Evolutionary conservation across 2,888 invertebrate species (phyloP).

Genomic region (Xestia rhomboidea): DNA sequence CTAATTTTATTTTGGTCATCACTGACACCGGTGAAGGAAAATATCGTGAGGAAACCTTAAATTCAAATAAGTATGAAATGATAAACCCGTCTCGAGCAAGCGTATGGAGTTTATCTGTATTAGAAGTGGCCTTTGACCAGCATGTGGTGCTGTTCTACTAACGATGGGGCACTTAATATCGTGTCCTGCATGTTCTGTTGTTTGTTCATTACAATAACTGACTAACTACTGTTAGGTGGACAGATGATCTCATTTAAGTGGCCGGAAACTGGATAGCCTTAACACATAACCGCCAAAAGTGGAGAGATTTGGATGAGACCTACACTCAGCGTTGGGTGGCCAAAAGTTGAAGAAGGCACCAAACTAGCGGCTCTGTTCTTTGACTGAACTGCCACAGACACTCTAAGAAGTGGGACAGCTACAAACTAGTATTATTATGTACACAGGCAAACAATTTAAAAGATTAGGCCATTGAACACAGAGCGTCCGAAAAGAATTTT

Average conservation of each 20-base stretch:
- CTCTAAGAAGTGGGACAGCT: not conserved
- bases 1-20: too few species aligned
- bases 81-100: not conserved
- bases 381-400: not conserved
- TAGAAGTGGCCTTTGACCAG: not conserved
- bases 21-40: too few species aligned
- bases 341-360: too few species aligned
- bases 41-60: too few species aligned
- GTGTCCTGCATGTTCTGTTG: too few species aligned
- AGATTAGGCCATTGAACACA: not conserved
- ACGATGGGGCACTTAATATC: not conserved
- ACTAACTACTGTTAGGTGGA: too few species aligned
- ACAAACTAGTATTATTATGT: not conserved
- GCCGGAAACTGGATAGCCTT: too few species aligned
- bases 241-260: too few species aligned
- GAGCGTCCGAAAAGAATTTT: not conserved
- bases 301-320: too few species aligned
- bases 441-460: not conserved
- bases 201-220: too few species aligned
- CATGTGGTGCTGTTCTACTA: not conserved
- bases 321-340: too few species aligned
- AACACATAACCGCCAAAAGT: too few species aligned
- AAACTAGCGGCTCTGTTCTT: not conserved
- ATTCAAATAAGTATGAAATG: not conserved
- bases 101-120: not conserved